phyloP scores from a whole-genome alignment of 2,797 vertebrate genomes.

The Zenarchopterus dispar region DNA sequence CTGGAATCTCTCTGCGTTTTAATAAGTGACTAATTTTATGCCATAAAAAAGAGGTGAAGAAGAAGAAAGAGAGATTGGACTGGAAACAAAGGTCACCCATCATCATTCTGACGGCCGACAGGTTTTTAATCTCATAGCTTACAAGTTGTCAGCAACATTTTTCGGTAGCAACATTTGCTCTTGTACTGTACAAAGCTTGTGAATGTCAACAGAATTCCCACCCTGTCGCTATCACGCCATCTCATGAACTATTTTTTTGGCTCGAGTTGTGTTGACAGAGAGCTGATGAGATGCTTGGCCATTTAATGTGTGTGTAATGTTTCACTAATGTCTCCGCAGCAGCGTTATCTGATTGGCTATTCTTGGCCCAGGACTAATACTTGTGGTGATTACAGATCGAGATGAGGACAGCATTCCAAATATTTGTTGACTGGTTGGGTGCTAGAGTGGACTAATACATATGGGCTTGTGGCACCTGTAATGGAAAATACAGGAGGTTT shows the following conservation, averaged over 20 bases:
- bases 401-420: conserved; percentile 52
- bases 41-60: not conserved
- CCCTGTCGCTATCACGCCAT: conserved; percentile 49
- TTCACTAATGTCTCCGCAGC: conserved; percentile 69
- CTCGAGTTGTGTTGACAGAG: conserved; percentile 54
- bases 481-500: conserved; percentile 53
- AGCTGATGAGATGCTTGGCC: conserved; percentile 60
- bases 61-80: not conserved
- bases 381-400: conserved; percentile 53
- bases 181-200: conserved; percentile 27
- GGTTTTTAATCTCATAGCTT: conserved; percentile 33
- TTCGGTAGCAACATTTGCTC: conserved; percentile 58
- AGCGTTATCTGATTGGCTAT: conserved; percentile 74
- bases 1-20: too few relatives aligned
- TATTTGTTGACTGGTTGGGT: conserved; percentile 47
- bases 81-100: conserved; percentile 26
- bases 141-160: conserved; percentile 64
- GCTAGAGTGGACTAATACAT: conserved; percentile 33
- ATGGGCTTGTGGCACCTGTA: conserved; percentile 26
- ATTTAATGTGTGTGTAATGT: conserved; percentile 72
- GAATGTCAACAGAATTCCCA: conserved; percentile 41
- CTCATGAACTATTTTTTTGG: conserved; percentile 56
- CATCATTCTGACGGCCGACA: conserved; percentile 28
- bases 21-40: not conserved
- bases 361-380: conserved; percentile 59